Percentiles rank a stretch among this genome's conserved stretches.
These are phyloP conservation scores for Xyrauchen texanus DNA, from an alignment of 2,113 vertebrate species.

Conservation along the genomic window DNA sequence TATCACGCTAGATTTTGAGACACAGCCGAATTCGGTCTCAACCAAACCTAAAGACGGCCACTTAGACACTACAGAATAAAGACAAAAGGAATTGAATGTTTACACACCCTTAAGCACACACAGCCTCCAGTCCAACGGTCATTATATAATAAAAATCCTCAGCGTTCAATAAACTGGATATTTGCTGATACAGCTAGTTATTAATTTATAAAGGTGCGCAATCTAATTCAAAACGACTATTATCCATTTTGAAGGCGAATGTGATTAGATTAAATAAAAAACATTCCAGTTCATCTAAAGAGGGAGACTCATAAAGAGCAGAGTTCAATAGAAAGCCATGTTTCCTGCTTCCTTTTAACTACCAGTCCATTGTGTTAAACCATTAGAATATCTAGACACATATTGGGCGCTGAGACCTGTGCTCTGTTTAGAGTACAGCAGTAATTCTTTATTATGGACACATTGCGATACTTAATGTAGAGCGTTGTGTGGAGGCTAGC, in stretches of 20 bases:
- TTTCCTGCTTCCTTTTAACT: conserved; percentile 10
- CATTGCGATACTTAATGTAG: not conserved
- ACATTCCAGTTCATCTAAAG: too few relatives aligned
- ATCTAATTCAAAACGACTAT: not conserved
- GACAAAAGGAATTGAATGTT: not conserved
- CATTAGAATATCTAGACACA: not conserved
- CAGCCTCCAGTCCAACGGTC: conserved; percentile 40
- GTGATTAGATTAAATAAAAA: too few relatives aligned
- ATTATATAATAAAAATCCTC: not conserved
- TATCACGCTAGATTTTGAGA: too few relatives aligned
- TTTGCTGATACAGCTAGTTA: not conserved
- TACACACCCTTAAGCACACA: not conserved
- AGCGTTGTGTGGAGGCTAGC: not conserved
- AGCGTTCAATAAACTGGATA: not conserved
- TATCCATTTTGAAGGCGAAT: not conserved
- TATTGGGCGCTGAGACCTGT: too few relatives aligned
- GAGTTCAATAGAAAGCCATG: conserved; percentile 1
- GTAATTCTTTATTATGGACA: not conserved
- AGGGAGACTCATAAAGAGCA: not conserved
- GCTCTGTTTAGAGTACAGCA: not conserved
- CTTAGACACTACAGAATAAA: not conserved
- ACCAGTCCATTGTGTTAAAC: not conserved
- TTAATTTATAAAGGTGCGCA: not conserved
- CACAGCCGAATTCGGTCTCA: not conserved
- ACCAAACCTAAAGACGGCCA: not conserved